phyloP scores from a whole-genome alignment of 2,797 vertebrate genomes.

The Nasua narica region DNA sequence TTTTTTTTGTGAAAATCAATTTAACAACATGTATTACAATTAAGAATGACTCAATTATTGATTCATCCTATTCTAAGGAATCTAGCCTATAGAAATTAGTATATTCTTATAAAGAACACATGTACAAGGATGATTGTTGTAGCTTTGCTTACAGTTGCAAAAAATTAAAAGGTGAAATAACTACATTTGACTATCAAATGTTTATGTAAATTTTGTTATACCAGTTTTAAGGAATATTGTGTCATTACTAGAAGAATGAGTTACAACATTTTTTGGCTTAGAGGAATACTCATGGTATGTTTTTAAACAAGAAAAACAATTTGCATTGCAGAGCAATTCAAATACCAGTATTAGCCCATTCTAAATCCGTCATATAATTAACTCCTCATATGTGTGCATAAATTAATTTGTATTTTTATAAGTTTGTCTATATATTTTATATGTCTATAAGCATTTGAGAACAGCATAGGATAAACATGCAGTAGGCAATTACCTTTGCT shows the following conservation, averaged over 20 bases:
- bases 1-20: neutral
- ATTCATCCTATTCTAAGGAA: neutral
- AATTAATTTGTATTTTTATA: neutral
- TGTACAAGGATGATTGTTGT: neutral
- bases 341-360: neutral
- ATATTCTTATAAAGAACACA: neutral
- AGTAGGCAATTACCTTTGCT: neutral
- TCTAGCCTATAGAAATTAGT: neutral
- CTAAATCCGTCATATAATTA: neutral
- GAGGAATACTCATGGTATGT: neutral
- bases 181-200: neutral
- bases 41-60: neutral
- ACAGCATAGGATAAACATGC: neutral
- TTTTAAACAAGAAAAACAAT: conserved; percentile 35
- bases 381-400: neutral
- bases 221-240: neutral
- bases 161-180: neutral
- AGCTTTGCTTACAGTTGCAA: neutral
- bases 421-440: neutral
- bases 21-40: neutral
- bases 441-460: neutral
- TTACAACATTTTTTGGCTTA: neutral
- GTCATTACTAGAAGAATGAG: neutral
- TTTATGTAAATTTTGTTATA: neutral
- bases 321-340: neutral